A percentile compares a stretch with the other conserved stretches of the same genome.
phyloP scores from a whole-genome alignment of 2,888 invertebrate species.

The Diploptera punctata region DNA sequence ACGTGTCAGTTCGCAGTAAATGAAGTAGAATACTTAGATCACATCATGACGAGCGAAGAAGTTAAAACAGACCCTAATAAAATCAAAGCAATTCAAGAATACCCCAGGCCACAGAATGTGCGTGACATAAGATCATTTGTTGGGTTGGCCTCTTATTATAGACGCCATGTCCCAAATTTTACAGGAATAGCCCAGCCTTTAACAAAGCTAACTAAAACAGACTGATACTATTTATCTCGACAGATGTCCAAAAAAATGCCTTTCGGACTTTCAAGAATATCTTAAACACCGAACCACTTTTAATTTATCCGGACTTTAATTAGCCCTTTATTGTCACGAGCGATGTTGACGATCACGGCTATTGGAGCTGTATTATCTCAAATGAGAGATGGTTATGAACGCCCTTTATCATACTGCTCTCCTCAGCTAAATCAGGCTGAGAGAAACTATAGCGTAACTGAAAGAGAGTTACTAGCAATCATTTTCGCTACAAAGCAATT shows the following conservation, averaged over 20 bases:
- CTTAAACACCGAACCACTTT: neutral
- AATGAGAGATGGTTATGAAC: conserved; percentile 18
- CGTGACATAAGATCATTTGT: neutral
- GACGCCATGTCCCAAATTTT: neutral
- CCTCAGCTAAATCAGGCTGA: conserved; percentile 33
- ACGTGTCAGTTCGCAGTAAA: neutral
- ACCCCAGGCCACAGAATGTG: neutral
- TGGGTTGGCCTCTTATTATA: neutral
- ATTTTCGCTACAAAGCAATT: conserved; percentile 38
- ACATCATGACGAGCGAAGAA: neutral
- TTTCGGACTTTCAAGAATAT: neutral
- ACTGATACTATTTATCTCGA: neutral
- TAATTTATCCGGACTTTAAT: conserved; percentile 37
- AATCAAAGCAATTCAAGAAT: neutral
- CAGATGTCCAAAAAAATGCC: neutral
- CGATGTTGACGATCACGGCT: conserved; percentile 38
- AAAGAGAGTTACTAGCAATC: conserved; percentile 41
- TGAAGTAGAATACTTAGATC: neutral
- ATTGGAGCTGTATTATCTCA: conserved; percentile 41
- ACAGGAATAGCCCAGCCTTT: neutral
- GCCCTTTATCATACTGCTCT: conserved; percentile 42
- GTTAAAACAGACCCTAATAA: neutral
- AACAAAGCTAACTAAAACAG: neutral
- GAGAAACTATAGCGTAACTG: conserved; percentile 33
- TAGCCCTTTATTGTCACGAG: conserved; percentile 39